Evolutionary conservation across 2,113 vertebrate species (phyloP).

Genomic region (Craseonycteris thonglongyai): DNA sequence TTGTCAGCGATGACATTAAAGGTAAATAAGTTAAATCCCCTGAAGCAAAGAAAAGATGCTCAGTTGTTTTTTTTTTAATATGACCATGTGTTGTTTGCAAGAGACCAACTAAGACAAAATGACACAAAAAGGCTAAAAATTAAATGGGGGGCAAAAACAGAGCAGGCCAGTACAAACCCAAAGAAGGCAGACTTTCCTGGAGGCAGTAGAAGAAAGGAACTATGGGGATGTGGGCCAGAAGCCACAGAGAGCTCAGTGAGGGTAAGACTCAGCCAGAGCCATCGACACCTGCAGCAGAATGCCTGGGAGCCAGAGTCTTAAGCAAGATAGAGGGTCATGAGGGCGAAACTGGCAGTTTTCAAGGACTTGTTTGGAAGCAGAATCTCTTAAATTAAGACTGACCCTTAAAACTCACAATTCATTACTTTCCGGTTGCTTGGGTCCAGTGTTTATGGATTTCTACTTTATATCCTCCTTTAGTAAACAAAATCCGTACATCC

Average conservation of each 20-base stretch:
- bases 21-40: neutral
- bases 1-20: neutral
- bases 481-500: neutral
- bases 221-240: neutral
- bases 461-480: neutral
- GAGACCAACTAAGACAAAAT: neutral
- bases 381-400: neutral
- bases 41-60: constrained; percentile 22
- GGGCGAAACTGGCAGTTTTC: neutral
- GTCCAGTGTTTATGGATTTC: neutral
- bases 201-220: neutral
- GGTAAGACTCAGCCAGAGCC: neutral
- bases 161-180: neutral
- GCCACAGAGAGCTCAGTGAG: neutral
- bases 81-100: neutral
- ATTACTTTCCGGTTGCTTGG: neutral
- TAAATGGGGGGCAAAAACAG: neutral
- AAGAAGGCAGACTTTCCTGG: neutral
- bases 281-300: neutral
- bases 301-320: neutral
- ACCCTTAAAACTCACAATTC: neutral
- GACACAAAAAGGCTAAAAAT: neutral
- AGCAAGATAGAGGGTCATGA: neutral
- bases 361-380: neutral
- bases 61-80: neutral